These are phyloP conservation scores for Ooceraea biroi DNA, from an alignment of 1,140 invertebrate genomes.

Conservation along the genomic window DNA sequence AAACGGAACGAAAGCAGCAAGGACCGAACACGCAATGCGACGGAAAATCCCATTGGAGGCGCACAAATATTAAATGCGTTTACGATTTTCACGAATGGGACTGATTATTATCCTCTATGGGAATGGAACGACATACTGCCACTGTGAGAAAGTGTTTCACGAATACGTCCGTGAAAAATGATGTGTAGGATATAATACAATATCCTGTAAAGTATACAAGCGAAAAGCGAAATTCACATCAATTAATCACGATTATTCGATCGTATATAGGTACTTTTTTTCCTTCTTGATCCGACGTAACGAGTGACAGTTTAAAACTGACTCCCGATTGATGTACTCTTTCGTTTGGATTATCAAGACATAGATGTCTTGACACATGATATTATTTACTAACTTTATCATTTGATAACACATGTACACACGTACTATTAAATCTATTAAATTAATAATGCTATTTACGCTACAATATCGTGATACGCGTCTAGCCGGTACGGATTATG, in stretches of 20 bases:
- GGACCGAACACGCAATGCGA: constrained; percentile 46
- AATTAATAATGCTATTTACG: neutral
- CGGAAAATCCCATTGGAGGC: constrained; percentile 66
- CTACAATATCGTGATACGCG: neutral
- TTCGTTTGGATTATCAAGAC: no score
- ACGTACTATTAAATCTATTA: no score
- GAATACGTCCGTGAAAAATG: neutral
- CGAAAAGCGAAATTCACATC: neutral
- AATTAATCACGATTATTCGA: neutral
- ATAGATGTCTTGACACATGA: no score
- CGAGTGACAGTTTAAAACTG: no score
- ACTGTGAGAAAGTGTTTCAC: neutral
- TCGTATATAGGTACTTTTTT: neutral
- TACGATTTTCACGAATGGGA: constrained; percentile 65
- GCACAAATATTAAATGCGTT: constrained; percentile 63
- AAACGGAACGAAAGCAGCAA: constrained; percentile 73
- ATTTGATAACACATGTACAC: no score
- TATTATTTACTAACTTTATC: no score
- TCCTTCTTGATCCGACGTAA: no score
- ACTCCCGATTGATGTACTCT: no score
- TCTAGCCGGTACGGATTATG: neutral
- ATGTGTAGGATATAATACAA: neutral
- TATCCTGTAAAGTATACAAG: constrained; percentile 5
- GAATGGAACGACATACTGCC: neutral
- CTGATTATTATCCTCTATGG: constrained; percentile 55